Base-by-base conservation (phyloP, 1,140 invertebrate genomes). In the Lasaia peninsularis region DNA sequence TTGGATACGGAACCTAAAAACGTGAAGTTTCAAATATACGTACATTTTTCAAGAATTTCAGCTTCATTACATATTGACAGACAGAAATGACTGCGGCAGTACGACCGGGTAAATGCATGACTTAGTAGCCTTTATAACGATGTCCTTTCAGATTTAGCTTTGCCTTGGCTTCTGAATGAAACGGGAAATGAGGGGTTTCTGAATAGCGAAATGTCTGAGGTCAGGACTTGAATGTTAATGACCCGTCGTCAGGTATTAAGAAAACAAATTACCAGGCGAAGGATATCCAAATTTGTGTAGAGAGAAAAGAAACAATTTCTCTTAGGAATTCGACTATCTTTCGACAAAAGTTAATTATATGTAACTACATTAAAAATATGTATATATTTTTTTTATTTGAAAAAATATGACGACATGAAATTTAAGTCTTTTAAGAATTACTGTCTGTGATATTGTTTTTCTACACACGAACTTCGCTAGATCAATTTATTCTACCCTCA, bases 141-240 rank as follows among this genome's bases (percentile, higher is more conserved):
- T 48, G 44, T 21, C 44, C 10, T 48, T 48, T 48, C 44, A 48
- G 44, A 48, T 48, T 20, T 48, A 18, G 44, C 44, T 48, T 20
- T 48, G 44, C 44, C 16, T 10, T 20, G 21, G 44, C 20, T 48
- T 24, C 4, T 48, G 44, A 48, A 48, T 48, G 44, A 48, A 48
- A 21, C 44, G 20, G 18, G 44, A 48, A 48, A 48, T 48, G 44
- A 48, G 44, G 20, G 11, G 20, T 48, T 48, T 48, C 20, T 48
- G 44, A 48, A 48, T 48, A 48, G 44, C 44, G 44, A 18, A 20
- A 48, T 44, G 44, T 48, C 44, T 10, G 44, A 48, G 44, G 44
- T 48, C 20, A 48, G 44, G 9, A 21, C 20, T 3, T 48, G 10
- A 48, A 48, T 48, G 44, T 24, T 48, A 48, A 48, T 48, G 44